Evolutionary conservation across 2,113 vertebrate genomes (phyloP).

Genomic region (Megaceryle maxima): DNA sequence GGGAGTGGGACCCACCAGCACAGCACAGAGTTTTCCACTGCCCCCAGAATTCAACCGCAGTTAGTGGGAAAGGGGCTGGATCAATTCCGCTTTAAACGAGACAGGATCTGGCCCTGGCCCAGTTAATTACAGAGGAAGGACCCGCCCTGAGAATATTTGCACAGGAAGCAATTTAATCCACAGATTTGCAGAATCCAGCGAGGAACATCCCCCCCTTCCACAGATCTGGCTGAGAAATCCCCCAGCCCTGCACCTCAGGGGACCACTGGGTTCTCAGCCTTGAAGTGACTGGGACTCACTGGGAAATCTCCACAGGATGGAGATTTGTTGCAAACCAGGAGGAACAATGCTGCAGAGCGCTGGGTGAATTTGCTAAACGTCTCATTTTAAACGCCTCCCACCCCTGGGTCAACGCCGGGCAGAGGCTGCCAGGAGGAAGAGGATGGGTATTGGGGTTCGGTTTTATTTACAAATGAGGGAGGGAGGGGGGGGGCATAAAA

Average conservation of each 20-base stretch:
- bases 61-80: neutral
- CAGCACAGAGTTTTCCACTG: fast-evolving
- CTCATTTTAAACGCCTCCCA: fast-evolving
- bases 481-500: neutral
- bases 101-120: neutral
- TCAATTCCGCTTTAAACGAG: neutral
- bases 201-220: neutral
- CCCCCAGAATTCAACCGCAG: neutral
- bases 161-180: conserved; percentile 51
- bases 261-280: fast-evolving
- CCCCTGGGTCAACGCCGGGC: neutral
- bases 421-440: neutral
- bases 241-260: fast-evolving
- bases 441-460: too few species aligned
- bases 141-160: conserved; percentile 49
- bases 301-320: neutral
- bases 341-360: neutral
- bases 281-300: fast-evolving
- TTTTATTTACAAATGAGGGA: too few species aligned
- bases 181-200: neutral
- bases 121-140: conserved; percentile 34
- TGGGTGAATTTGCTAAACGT: fast-evolving
- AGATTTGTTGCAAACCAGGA: neutral
- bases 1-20: neutral
- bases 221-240: neutral